These are phyloP conservation scores for Megalops atlanticus DNA, from an alignment of 2,113 vertebrate genomes.

Conservation along the genomic window DNA sequence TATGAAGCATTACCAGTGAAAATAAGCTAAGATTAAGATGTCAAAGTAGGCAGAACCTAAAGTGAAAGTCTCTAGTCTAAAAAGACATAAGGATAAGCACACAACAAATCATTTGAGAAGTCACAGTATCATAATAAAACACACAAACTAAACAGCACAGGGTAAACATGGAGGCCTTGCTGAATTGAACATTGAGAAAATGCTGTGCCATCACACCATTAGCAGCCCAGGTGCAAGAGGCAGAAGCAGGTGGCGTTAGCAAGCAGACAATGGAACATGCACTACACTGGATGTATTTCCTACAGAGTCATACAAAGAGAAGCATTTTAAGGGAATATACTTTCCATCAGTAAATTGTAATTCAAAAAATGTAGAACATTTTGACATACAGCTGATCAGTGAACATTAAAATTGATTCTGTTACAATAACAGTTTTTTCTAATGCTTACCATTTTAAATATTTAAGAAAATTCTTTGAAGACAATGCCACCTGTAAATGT, in stretches of 20 bases:
- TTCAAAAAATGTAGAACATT: not conserved
- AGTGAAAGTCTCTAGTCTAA: too few species aligned
- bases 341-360: not conserved
- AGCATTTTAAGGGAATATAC: not conserved
- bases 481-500: constrained; percentile 49
- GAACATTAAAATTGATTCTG: constrained; percentile 66
- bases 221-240: not conserved
- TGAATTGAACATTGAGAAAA: not conserved
- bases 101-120: not conserved
- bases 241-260: not conserved
- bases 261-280: not conserved
- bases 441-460: not conserved
- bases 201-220: not conserved
- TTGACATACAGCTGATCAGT: constrained; percentile 50
- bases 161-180: not conserved
- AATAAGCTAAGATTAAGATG: too few species aligned
- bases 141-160: not conserved
- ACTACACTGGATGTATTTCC: not conserved
- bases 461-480: constrained; percentile 33
- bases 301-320: not conserved
- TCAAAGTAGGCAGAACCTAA: too few species aligned
- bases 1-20: too few species aligned
- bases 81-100: not conserved
- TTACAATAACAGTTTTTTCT: not conserved
- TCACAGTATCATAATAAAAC: not conserved